Evolutionary conservation across 2,797 vertebrate genomes (phyloP).

Genomic region (Poeciliopsis presidionis): DNA sequence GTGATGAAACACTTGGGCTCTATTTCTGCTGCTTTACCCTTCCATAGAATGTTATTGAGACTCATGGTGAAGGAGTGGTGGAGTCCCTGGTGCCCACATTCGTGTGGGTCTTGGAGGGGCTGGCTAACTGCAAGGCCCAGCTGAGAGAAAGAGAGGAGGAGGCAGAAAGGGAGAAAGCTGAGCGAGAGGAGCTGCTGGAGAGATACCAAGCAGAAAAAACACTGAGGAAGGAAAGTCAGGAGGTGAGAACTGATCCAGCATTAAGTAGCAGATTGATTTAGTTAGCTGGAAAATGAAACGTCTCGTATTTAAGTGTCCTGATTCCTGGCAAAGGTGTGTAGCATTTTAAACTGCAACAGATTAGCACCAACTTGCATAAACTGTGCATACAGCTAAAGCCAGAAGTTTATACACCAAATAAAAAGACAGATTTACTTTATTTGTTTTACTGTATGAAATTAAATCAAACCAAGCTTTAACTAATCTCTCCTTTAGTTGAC

Average conservation of each 20-base stretch:
- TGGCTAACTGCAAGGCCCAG: constrained; percentile 80
- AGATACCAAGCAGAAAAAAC: constrained; percentile 78
- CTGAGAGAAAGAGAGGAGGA: constrained; percentile 80
- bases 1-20: neutral
- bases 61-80: constrained; percentile 81
- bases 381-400: neutral
- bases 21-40: constrained; percentile 1
- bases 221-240: constrained; percentile 80
- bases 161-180: constrained; percentile 76
- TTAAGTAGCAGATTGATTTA: neutral
- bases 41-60: constrained; percentile 79
- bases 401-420: neutral
- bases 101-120: constrained; percentile 84
- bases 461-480: neutral
- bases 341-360: neutral
- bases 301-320: neutral
- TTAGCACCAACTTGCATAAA: neutral
- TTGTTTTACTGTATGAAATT: neutral
- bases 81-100: constrained; percentile 84
- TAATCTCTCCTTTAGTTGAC: too few species aligned
- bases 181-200: constrained; percentile 76
- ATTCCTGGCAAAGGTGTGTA: neutral
- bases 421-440: neutral
- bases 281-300: neutral
- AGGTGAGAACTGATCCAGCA: constrained; percentile 66